Evolutionary conservation across 2,797 vertebrate genomes (phyloP).

Genomic region (Rhinichthys osculus): DNA sequence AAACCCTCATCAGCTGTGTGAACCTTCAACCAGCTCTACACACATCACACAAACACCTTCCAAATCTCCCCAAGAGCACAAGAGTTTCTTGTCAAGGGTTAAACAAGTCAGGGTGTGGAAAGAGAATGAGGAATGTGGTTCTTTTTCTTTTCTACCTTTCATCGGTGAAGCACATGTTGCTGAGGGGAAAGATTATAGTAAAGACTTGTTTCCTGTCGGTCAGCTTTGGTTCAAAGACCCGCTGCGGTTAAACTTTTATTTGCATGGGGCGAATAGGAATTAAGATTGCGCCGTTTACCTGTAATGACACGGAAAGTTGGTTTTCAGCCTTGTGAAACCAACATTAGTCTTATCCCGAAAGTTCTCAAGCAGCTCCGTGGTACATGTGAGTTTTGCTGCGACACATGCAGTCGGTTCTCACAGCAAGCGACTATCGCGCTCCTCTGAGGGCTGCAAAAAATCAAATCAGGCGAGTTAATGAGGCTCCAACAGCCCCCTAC

Average conservation of each 20-base stretch:
- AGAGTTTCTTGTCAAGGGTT: conserved; percentile 17
- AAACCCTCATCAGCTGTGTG: conserved; percentile 12
- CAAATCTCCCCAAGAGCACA: conserved; percentile 1
- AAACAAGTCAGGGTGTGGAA: conserved; percentile 23
- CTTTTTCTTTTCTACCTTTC: conserved; percentile 2
- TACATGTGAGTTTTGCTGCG: neutral
- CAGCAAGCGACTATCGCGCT: neutral
- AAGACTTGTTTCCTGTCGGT: conserved; percentile 40
- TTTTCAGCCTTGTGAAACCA: neutral
- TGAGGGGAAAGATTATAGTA: conserved; percentile 20
- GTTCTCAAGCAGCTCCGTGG: neutral
- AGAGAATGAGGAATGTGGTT: conserved; percentile 13
- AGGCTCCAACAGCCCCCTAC: conserved; percentile 15
- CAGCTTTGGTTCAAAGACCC: conserved; percentile 25
- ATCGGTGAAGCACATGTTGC: conserved; percentile 21
- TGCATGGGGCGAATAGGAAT: neutral
- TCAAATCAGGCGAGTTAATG: conserved; percentile 50
- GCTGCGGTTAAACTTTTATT: neutral
- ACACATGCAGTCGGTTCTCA: conserved; percentile 21
- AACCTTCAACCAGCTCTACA: neutral
- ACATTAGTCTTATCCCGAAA: neutral
- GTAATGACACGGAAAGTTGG: conserved; percentile 4
- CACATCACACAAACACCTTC: conserved; percentile 9
- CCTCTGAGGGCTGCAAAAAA: conserved; percentile 17
- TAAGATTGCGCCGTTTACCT: conserved; percentile 1